Evolutionary conservation across 1,140 invertebrate genomes (phyloP).

Genomic region (Penaeus vannamei): DNA sequence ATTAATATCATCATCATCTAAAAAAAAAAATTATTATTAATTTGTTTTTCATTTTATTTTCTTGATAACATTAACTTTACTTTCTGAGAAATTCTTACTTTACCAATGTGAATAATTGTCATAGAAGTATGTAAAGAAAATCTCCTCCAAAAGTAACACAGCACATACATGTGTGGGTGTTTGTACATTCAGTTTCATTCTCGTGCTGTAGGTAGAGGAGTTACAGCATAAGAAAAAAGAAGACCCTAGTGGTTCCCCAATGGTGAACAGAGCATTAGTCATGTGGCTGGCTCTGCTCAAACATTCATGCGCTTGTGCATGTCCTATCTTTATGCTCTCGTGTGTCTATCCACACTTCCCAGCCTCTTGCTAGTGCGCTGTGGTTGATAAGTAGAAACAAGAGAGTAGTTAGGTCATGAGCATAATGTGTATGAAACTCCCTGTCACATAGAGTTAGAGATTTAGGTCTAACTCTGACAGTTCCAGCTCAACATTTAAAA

Average conservation of each 20-base stretch:
- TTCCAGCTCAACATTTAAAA: conserved; percentile 45
- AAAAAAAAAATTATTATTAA: not conserved
- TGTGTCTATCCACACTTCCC: no score
- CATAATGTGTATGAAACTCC: no score
- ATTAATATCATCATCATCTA: no score
- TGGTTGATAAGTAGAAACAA: no score
- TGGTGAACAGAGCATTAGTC: conserved; percentile 20
- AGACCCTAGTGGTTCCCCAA: conserved; percentile 33
- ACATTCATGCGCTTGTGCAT: conserved; percentile 46
- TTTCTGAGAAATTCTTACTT: not conserved
- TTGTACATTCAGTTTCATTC: conserved; percentile 44
- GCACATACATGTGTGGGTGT: conserved; percentile 32
- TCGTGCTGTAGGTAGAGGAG: not conserved
- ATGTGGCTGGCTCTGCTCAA: conserved; percentile 47
- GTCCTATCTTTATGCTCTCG: no score
- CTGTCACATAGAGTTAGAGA: no score
- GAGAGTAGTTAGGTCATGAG: no score
- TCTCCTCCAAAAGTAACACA: not conserved
- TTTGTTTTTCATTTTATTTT: conserved; percentile 4
- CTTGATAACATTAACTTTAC: not conserved
- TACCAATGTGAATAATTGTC: not conserved
- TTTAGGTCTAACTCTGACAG: conserved; percentile 7
- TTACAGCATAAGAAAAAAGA: conserved; percentile 36
- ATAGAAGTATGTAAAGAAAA: not conserved
- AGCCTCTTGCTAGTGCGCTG: no score